phyloP scores from a whole-genome alignment of 1,140 invertebrate genomes.

The Papilio machaon region DNA sequence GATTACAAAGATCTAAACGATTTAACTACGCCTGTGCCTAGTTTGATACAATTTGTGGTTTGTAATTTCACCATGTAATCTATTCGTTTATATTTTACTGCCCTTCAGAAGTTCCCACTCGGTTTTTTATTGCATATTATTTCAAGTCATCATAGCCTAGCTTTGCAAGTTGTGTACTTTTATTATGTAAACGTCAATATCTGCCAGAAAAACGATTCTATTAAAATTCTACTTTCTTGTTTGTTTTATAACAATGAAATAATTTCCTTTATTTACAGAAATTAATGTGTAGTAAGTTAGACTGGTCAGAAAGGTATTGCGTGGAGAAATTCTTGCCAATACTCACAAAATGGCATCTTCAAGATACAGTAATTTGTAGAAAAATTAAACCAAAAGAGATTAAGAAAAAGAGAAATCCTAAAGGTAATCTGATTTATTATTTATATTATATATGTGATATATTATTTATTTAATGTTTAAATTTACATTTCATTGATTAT shows the following conservation, averaged over 20 bases:
- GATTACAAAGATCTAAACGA: slow-evolving; percentile 77
- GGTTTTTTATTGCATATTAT: too few species aligned
- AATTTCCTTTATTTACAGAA: slow-evolving; percentile 77
- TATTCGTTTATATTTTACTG: not conserved
- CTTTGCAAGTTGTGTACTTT: too few species aligned
- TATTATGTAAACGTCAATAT: not conserved
- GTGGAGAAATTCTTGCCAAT: slow-evolving; percentile 91
- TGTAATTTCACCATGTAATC: slow-evolving; percentile 53
- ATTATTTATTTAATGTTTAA: too few species aligned
- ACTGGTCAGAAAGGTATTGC: slow-evolving; percentile 89
- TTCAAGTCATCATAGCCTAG: too few species aligned
- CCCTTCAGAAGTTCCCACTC: too few species aligned
- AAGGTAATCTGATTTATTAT: slow-evolving; percentile 61
- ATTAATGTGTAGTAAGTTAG: slow-evolving; percentile 85
- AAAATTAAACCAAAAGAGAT: slow-evolving; percentile 65
- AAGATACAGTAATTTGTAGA: slow-evolving; percentile 56
- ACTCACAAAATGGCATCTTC: slow-evolving; percentile 83
- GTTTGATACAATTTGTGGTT: slow-evolving; percentile 87
- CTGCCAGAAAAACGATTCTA: not conserved
- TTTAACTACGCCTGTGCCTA: slow-evolving; percentile 84
- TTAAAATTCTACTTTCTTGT: not conserved
- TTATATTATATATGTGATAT: too few species aligned
- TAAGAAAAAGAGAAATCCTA: slow-evolving; percentile 82
- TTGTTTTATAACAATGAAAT: not conserved
- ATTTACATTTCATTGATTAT: too few species aligned